Conservation (phyloP, 2,113 vertebrate species). For the Syngnathus typhle region DNA sequence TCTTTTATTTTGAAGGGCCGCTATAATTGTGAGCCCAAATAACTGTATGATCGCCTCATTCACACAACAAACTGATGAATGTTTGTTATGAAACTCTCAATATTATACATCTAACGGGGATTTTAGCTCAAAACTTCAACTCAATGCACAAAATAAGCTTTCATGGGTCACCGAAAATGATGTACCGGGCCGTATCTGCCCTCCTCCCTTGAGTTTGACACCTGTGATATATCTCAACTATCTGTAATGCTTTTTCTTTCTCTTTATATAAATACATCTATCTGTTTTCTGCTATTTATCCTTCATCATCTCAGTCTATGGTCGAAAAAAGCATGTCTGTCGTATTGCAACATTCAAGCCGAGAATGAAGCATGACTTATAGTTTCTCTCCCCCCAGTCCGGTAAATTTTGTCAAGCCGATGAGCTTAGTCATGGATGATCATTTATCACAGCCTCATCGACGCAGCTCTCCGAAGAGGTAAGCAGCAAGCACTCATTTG, state of each 20-base stretch:
- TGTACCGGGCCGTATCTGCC: too few relatives aligned
- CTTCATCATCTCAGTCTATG: background rate
- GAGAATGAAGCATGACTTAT: conserved; percentile 38
- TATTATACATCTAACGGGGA: too few relatives aligned
- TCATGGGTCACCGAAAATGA: too few relatives aligned
- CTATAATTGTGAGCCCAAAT: too few relatives aligned
- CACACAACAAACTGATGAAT: too few relatives aligned
- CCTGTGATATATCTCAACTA: background rate
- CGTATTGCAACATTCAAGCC: background rate
- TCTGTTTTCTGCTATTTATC: background rate
- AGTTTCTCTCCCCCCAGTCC: conserved; percentile 51
- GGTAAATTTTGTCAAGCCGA: conserved; percentile 46
- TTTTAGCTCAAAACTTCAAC: too few relatives aligned
- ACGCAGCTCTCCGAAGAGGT: conserved; percentile 61
- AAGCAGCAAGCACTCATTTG: conserved; percentile 24
- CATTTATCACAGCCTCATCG: conserved; percentile 52
- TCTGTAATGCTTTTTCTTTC: background rate
- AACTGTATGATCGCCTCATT: too few relatives aligned
- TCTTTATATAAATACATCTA: background rate
- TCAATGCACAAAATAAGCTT: too few relatives aligned
- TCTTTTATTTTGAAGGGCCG: too few relatives aligned
- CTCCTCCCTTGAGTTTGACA: too few relatives aligned
- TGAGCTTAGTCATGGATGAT: conserved; percentile 68
- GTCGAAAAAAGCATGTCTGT: background rate
- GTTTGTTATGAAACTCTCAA: too few relatives aligned